These are phyloP conservation scores for Callopanchax toddi DNA, from an alignment of 2,113 vertebrate species.

Conservation along the genomic window DNA sequence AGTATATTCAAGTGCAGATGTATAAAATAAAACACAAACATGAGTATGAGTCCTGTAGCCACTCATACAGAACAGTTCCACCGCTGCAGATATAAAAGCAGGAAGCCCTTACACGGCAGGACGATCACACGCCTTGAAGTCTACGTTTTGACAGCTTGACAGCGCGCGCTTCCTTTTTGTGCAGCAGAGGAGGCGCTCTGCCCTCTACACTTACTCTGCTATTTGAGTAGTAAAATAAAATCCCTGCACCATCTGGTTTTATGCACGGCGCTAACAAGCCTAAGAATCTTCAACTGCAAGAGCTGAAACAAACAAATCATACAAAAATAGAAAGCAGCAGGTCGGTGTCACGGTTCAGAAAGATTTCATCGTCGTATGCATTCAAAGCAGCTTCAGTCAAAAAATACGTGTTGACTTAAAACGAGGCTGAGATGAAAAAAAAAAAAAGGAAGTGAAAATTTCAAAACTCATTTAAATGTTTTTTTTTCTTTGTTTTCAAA, in stretches of 20 bases:
- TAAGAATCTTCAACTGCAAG: constrained; percentile 17
- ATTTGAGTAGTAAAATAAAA: constrained; percentile 31
- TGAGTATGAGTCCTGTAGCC: neutral
- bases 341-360: constrained; percentile 13
- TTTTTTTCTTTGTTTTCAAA: constrained; percentile 9
- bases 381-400: constrained; percentile 37
- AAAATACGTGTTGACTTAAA: constrained; percentile 38
- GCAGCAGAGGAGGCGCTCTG: constrained; percentile 29
- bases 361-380: constrained; percentile 1
- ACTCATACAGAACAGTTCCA: constrained; percentile 13
- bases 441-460: constrained; percentile 14
- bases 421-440: constrained; percentile 13
- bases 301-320: constrained; percentile 38
- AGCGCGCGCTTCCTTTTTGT: constrained; percentile 37
- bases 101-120: constrained; percentile 39
- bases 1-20: neutral
- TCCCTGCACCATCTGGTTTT: constrained; percentile 19
- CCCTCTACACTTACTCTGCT: constrained; percentile 42
- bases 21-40: constrained; percentile 1
- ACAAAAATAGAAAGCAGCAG: constrained; percentile 42
- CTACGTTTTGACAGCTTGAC: constrained; percentile 64
- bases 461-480: constrained; percentile 30
- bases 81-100: constrained; percentile 26
- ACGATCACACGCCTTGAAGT: constrained; percentile 39
- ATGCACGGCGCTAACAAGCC: constrained; percentile 9